phyloP scores from a whole-genome alignment of 1,140 invertebrate genomes.

The Aricia agestis region DNA sequence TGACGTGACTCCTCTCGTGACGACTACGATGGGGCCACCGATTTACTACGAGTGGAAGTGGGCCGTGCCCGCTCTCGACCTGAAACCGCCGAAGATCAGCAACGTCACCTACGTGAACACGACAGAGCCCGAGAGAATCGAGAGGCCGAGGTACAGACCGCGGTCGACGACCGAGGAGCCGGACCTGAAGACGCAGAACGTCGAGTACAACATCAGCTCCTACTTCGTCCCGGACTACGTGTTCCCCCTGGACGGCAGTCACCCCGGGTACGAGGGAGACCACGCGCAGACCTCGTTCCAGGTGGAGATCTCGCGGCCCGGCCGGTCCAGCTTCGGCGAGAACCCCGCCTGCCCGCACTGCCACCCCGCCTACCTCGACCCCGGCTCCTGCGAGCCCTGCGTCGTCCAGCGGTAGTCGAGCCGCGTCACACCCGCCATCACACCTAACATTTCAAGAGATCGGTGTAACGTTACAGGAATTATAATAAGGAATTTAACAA shows the following conservation, averaged over 20 bases:
- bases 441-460: neutral
- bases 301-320: slow-evolving; percentile 71
- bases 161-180: slow-evolving; percentile 41
- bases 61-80: slow-evolving; percentile 77
- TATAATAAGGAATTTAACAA: neutral
- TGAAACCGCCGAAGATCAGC: slow-evolving; percentile 72
- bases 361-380: slow-evolving; percentile 77
- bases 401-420: slow-evolving; percentile 66
- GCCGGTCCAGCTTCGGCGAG: slow-evolving; percentile 75
- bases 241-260: slow-evolving; percentile 75
- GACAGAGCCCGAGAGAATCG: slow-evolving; percentile 33
- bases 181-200: slow-evolving; percentile 42
- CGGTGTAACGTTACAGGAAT: neutral
- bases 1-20: slow-evolving; percentile 47
- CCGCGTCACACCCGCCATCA: neutral
- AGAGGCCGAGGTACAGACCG: slow-evolving; percentile 48
- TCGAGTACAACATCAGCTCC: slow-evolving; percentile 61
- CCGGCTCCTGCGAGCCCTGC: slow-evolving; percentile 78
- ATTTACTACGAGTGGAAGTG: slow-evolving; percentile 81
- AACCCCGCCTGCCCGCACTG: slow-evolving; percentile 78
- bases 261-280: slow-evolving; percentile 75
- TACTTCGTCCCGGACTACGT: slow-evolving; percentile 78
- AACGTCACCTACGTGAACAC: slow-evolving; percentile 41
- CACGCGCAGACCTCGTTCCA: slow-evolving; percentile 77
- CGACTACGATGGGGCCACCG: slow-evolving; percentile 78